Evolutionary conservation across 2,113 vertebrate species (phyloP), one percentile per base, ranked within the genome.

Genomic region (Microtus ochrogaster): DNA sequence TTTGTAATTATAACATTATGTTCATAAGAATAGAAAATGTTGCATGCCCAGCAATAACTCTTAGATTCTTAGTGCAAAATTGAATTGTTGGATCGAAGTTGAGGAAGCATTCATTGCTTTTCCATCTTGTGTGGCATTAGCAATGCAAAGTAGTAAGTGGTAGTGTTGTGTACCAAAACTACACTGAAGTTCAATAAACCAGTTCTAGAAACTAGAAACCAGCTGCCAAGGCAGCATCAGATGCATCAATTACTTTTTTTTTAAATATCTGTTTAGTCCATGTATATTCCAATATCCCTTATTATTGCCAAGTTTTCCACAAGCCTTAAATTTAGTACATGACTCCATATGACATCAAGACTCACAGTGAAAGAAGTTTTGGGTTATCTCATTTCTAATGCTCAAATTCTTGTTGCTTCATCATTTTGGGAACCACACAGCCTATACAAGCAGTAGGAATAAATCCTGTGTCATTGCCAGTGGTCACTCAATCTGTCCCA

Each of bases 211-310:
- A 41, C 3, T 41, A 73, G 72, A 19, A 41, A 41, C 17, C 5
- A 3, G n/a, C 19, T 39, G 36, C n/a, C 1, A 2, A 10, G 0
- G 39, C 3, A 4, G 10, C 72, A 1, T n/a, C 14, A 39, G n/a
- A 39, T 73, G 8, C 19, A 73, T 22, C 21, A 39, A 22, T 73
- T 21, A 39, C 11, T 39, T 73, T 0, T 4, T 39, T 39, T 4
- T 73, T 39, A 44, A 44, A 44, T 44, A 44, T 5, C 44, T 44
- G 44, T 44, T 44, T 44, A 44, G 44, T 44, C 44, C 44, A 44
- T 44, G 44, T 44, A 44, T 44, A 44, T 4, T 39, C 70, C 36
- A n/a, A 41, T 8, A 73, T 39, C 19, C 21, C 19, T n/a, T 41
- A 73, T 39, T 39, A 22, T 73, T 41, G n/a, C 19, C 36, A 73